Evolutionary conservation across 2,113 vertebrate species (phyloP), one percentile per base, ranked within the genome.

Genomic region (Regulus satrapa): DNA sequence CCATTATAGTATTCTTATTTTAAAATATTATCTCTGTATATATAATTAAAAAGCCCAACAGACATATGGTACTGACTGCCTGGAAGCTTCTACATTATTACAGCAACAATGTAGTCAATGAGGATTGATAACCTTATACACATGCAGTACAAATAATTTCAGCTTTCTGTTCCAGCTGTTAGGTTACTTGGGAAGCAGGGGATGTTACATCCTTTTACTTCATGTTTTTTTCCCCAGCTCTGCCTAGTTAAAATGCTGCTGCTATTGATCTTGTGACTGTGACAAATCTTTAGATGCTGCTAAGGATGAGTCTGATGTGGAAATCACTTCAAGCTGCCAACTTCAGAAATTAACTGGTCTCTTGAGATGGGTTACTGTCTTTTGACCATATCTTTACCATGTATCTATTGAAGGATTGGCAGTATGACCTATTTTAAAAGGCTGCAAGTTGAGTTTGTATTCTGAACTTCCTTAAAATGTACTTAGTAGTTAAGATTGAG

Each of bases 131-230:
- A 54, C 18, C 16, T 73, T 15, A 58, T 90, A 18, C 10, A 28
- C 0, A 0, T 38, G 7, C 48, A 68, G 23, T 68, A 26, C 16
- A 40, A 71, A 36, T 40, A 64, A 34, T 34, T 56, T 26, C 59
- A 46, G 14, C 12, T 88, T 79, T 62, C 26, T 74, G 0, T 75
- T 75, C 28, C n/a, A 68, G 17, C 29, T 63, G 12, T 85, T 48
- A 20, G 16, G 23, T 86, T 85, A 71, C 26, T 23, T 84, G 29
- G 59, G 29, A 63, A 82, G 18, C 24, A 36, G 52, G 8, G 34
- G 8, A 16, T 68, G 19, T 71, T 54, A 14, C 7, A 36, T 43
- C n/a, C 49, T 38, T 74, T 66, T 41, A n/a, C 25, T 48, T n/a
- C 7, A 6, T 19, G 13, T 24, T 21, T 9, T 21, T 15, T 54